Evolutionary conservation across 1,140 invertebrate species (phyloP).

Genomic region (Cotesia typhae): DNA sequence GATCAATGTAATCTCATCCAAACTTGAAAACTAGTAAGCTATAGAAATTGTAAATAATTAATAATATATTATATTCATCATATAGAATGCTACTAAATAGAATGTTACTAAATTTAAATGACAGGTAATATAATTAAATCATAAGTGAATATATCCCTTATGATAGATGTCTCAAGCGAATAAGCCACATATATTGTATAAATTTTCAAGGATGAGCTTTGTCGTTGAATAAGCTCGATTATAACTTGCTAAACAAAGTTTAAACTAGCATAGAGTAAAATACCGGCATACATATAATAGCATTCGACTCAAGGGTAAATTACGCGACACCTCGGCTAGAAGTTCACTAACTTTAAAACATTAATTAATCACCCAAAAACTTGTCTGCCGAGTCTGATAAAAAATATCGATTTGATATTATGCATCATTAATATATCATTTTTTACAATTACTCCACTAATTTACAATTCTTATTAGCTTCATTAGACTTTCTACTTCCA

Average conservation of each 20-base stretch:
- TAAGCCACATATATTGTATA: conserved; percentile 8
- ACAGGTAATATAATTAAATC: neutral
- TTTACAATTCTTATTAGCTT: conserved; percentile 3
- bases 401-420: conserved; percentile 14
- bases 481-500: neutral
- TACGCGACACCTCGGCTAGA: conserved; percentile 13
- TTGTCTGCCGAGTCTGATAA: neutral
- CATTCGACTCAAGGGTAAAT: conserved; percentile 8
- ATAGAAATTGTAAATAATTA: no score
- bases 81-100: no score
- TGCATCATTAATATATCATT: neutral
- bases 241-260: conserved; percentile 25
- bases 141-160: neutral
- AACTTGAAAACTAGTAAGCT: no score
- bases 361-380: conserved; percentile 19
- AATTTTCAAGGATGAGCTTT: conserved; percentile 45
- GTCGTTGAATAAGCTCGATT: conserved; percentile 53
- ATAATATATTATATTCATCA: no score
- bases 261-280: conserved; percentile 10
- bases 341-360: conserved; percentile 9
- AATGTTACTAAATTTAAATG: no score
- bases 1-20: no score
- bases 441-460: neutral
- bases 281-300: conserved; percentile 12
- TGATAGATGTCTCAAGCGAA: conserved; percentile 1